Percentiles rank a stretch among this genome's conserved stretches.
Evolutionary conservation across 2,888 invertebrate species (phyloP).

Genomic region (Xylota sylvarum): DNA sequence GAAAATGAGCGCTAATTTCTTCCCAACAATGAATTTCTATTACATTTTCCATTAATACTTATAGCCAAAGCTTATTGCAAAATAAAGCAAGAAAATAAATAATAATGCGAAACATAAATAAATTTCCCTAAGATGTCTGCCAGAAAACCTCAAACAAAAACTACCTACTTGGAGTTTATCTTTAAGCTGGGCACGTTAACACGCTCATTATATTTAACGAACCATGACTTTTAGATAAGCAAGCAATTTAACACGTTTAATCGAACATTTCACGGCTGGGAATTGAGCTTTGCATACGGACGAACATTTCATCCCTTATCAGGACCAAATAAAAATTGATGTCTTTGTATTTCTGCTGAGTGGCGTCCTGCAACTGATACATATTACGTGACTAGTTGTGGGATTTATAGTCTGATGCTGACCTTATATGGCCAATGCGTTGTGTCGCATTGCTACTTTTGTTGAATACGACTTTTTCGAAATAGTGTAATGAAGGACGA

Average conservation of each 20-base stretch:
- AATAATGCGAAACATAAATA: neutral
- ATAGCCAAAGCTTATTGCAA: neutral
- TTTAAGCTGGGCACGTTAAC: conserved; percentile 16
- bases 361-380: conserved; percentile 7
- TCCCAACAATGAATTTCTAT: conserved; percentile 1
- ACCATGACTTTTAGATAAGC: conserved; percentile 44
- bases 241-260: conserved; percentile 50
- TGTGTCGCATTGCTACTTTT: neutral
- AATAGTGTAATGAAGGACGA: neutral
- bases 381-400: conserved; percentile 36
- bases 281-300: conserved; percentile 24
- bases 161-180: conserved; percentile 12
- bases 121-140: neutral
- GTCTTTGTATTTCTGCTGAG: conserved; percentile 17
- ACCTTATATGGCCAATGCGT: conserved; percentile 11
- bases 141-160: neutral
- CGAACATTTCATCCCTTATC: conserved; percentile 18
- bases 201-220: conserved; percentile 27
- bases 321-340: conserved; percentile 30
- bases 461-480: conserved; percentile 1
- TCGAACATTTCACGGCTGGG: conserved; percentile 40
- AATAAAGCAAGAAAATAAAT: neutral
- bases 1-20: neutral
- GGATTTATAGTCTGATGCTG: neutral
- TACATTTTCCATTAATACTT: neutral